Evolutionary conservation across 2,113 vertebrate species (phyloP).

Genomic region (Glaucomys volans): DNA sequence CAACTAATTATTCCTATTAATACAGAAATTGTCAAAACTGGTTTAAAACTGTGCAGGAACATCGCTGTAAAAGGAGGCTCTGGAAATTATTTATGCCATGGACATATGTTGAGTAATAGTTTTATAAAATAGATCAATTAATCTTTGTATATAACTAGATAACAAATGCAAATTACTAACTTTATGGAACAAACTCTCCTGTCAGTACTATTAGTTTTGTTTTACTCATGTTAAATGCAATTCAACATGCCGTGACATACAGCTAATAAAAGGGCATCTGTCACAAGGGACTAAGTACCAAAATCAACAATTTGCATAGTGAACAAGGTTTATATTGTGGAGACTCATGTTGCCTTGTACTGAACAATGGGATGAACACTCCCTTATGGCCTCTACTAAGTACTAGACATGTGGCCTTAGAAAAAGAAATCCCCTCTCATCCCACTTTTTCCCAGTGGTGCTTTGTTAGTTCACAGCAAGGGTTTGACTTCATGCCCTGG

Average conservation of each 20-base stretch:
- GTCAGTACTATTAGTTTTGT: background rate
- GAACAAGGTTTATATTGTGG: constrained; percentile 90
- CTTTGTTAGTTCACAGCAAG: constrained; percentile 94
- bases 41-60: background rate
- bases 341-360: constrained; percentile 85
- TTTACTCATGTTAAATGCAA: constrained; percentile 57
- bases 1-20: constrained; percentile 64
- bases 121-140: constrained; percentile 43
- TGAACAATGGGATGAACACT: constrained; percentile 91
- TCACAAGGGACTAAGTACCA: constrained; percentile 85
- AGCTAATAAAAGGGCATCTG: constrained; percentile 91
- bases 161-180: constrained; percentile 57
- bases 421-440: constrained; percentile 89
- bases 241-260: constrained; percentile 81
- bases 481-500: constrained; percentile 91
- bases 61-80: background rate
- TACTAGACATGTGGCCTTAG: constrained; percentile 92
- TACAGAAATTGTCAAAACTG: constrained; percentile 45
- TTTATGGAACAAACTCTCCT: constrained; percentile 28
- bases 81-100: background rate
- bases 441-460: constrained; percentile 87
- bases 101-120: background rate
- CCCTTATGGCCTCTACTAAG: constrained; percentile 91
- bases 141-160: background rate
- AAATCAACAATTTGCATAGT: constrained; percentile 90